Conservation (phyloP, 2,797 vertebrate genomes). For the Sandelia bainsii region DNA sequence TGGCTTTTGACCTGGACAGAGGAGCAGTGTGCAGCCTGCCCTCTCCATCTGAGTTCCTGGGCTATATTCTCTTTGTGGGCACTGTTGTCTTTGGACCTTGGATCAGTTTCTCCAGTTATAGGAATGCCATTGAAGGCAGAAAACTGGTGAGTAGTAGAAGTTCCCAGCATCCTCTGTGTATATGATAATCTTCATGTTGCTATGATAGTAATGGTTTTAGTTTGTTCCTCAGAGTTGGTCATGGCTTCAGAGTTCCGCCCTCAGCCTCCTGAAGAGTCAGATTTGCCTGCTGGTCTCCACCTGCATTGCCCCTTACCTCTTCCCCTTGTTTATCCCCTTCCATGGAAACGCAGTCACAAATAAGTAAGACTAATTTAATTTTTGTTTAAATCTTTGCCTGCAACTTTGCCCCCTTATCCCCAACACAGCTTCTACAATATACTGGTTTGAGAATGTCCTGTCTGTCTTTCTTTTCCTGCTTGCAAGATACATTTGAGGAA, state of each 20-base stretch:
- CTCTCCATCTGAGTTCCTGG: slow-evolving; percentile 89
- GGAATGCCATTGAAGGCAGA: slow-evolving; percentile 82
- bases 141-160: slow-evolving; percentile 81
- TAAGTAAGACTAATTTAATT: slow-evolving; percentile 82
- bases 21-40: slow-evolving; percentile 77
- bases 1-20: slow-evolving; percentile 92
- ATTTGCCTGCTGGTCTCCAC: slow-evolving; percentile 90
- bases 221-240: slow-evolving; percentile 81
- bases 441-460: slow-evolving; percentile 29
- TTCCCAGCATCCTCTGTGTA: not conserved
- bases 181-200: accelerated
- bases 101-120: slow-evolving; percentile 90
- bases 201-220: not conserved
- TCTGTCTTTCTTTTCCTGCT: slow-evolving; percentile 56
- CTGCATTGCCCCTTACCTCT: slow-evolving; percentile 91
- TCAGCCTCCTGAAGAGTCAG: slow-evolving; percentile 87
- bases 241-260: slow-evolving; percentile 85
- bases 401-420: not conserved
- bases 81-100: slow-evolving; percentile 93
- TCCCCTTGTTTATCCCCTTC: slow-evolving; percentile 90
- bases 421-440: not conserved
- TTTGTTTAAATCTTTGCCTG: not conserved
- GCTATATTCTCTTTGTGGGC: slow-evolving; percentile 92
- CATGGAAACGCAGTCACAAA: slow-evolving; percentile 83
- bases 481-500: slow-evolving; percentile 50